A percentile compares a stretch with the other conserved stretches of the same genome.
Evolutionary conservation across 1,140 invertebrate species (phyloP).

Genomic region (Eciton burchellii): DNA sequence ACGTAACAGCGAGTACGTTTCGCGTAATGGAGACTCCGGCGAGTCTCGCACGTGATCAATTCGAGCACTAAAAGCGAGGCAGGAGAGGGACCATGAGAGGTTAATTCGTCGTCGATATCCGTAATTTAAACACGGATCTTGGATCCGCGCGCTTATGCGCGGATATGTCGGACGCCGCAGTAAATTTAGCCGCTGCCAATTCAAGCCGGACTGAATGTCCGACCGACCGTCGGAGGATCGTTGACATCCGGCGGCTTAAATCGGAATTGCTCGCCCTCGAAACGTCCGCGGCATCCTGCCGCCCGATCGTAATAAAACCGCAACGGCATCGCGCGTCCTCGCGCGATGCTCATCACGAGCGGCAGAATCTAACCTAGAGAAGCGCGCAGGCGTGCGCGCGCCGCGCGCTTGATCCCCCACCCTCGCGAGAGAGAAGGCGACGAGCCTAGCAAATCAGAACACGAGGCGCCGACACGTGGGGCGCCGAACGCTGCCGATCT

Average conservation of each 20-base stretch:
- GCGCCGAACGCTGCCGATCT: too few relatives aligned
- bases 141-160: conserved; percentile 31
- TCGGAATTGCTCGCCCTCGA: conserved; percentile 40
- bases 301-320: conserved; percentile 45
- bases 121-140: conserved; percentile 43
- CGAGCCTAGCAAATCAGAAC: too few relatives aligned
- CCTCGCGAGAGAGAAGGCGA: too few relatives aligned
- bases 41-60: background rate
- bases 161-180: conserved; percentile 34
- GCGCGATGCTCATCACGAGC: conserved; percentile 5
- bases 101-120: conserved; percentile 7
- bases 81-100: background rate
- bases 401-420: too few relatives aligned
- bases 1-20: background rate
- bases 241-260: conserved; percentile 49
- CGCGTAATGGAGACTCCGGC: background rate
- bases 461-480: too few relatives aligned
- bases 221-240: conserved; percentile 25
- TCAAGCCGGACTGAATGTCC: conserved; percentile 5
- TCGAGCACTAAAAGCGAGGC: background rate
- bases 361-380: too few relatives aligned
- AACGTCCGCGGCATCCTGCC: conserved; percentile 26
- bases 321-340: background rate
- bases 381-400: too few relatives aligned
- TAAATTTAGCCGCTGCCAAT: conserved; percentile 51